Conservation (phyloP, 2,113 vertebrate species). For the Anser brachyrhynchus region DNA sequence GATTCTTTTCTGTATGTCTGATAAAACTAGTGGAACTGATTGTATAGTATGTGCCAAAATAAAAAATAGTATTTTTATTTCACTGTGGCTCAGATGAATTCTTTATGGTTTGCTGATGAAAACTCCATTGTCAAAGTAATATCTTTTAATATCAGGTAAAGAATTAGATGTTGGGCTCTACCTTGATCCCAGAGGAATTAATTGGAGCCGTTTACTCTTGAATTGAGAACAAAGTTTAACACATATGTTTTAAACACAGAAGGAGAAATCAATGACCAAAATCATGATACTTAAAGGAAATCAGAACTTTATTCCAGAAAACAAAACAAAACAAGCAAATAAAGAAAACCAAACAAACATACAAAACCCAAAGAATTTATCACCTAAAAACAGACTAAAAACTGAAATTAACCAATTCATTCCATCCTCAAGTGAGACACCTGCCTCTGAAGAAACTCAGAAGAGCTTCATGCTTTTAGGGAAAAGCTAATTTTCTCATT, state of each 20-base stretch:
- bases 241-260: neutral
- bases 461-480: neutral
- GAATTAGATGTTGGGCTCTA: neutral
- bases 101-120: slow-evolving; percentile 1
- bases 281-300: neutral
- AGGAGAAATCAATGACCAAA: neutral
- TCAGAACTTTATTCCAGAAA: neutral
- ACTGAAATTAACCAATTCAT: neutral
- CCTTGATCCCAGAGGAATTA: neutral
- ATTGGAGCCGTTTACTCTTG: neutral
- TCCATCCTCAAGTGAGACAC: neutral
- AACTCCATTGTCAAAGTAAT: neutral
- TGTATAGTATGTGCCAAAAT: neutral
- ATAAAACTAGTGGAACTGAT: slow-evolving; percentile 26
- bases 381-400: neutral
- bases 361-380: neutral
- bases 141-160: slow-evolving; percentile 11
- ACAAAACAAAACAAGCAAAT: neutral
- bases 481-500: neutral
- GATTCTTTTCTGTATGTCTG: neutral
- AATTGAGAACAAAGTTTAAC: neutral
- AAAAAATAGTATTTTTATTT: slow-evolving; percentile 38
- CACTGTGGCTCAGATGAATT: neutral
- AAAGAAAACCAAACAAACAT: no score
- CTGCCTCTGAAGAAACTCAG: neutral